A percentile compares a stretch with the other conserved stretches of the same genome.
Evolutionary conservation across 2,113 vertebrate genomes (phyloP).

Genomic region (Pandion haliaetus): DNA sequence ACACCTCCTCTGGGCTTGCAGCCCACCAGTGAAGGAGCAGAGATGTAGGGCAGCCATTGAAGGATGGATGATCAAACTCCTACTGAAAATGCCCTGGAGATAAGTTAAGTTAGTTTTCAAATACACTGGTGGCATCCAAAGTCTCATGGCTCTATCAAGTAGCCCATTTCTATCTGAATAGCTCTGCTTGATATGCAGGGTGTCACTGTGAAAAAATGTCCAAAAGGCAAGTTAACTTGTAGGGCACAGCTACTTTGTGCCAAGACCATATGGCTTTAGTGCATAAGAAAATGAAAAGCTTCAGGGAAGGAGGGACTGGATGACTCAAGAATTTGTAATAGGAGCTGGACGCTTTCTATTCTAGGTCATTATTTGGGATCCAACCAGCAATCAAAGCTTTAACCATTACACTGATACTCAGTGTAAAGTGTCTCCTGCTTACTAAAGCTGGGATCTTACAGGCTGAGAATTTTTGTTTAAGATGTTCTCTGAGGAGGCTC

Average conservation of each 20-base stretch:
- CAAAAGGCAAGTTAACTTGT: slow-evolving; percentile 6
- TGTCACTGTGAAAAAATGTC: background rate
- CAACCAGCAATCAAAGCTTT: background rate
- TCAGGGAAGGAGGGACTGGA: background rate
- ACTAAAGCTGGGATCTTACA: background rate
- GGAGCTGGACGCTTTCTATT: background rate
- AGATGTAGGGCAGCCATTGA: slow-evolving; percentile 28
- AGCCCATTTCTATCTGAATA: slow-evolving; percentile 25
- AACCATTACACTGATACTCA: background rate
- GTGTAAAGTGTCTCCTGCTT: background rate
- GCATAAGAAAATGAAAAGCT: background rate
- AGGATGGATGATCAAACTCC: slow-evolving; percentile 15
- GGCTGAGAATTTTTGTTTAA: background rate
- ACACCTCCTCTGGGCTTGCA: background rate
- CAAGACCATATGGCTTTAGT: background rate
- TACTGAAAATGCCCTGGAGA: slow-evolving; percentile 30
- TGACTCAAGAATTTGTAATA: slow-evolving; percentile 13
- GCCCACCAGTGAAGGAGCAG: background rate
- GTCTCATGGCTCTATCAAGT: background rate
- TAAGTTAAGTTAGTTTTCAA: slow-evolving; percentile 14
- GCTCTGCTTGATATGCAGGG: slow-evolving; percentile 21
- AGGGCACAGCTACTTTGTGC: slow-evolving; percentile 16
- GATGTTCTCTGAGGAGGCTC: background rate
- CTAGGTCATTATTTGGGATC: background rate
- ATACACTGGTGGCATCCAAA: background rate